Evolutionary conservation across 2,888 invertebrate genomes (phyloP).

Genomic region (Xylota sylvarum): DNA sequence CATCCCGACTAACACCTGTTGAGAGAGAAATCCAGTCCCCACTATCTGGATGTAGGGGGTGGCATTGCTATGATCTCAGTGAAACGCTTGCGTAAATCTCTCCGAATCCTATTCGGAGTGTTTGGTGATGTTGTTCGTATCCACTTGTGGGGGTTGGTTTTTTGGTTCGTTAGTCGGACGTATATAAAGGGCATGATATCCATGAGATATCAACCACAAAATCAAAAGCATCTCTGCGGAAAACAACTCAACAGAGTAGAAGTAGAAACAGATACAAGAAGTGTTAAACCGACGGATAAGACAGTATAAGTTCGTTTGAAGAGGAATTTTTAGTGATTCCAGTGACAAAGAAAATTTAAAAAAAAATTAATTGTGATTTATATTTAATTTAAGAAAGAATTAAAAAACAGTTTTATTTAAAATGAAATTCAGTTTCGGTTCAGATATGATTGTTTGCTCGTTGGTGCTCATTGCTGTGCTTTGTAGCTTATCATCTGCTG

Average conservation of each 20-base stretch:
- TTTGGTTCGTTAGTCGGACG: conserved; percentile 29
- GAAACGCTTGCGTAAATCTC: conserved; percentile 76
- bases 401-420: conserved; percentile 39
- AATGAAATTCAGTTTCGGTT: conserved; percentile 81
- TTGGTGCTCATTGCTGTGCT: conserved; percentile 78
- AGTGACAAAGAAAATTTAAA: background rate
- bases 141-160: conserved; percentile 45
- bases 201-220: conserved; percentile 81
- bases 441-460: conserved; percentile 79
- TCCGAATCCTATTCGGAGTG: conserved; percentile 67
- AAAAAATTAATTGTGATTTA: conserved; percentile 40
- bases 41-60: conserved; percentile 1
- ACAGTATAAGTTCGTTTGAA: conserved; percentile 4
- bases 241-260: conserved; percentile 54
- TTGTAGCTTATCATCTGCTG: conserved; percentile 80
- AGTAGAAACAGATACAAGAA: conserved; percentile 24
- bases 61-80: conserved; percentile 47
- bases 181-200: conserved; percentile 82
- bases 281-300: conserved; percentile 35
- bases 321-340: conserved; percentile 25
- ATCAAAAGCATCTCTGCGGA: conserved; percentile 67
- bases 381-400: conserved; percentile 9
- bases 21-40: conserved; percentile 60
- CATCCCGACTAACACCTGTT: conserved; percentile 64
- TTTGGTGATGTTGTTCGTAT: conserved; percentile 4